Base-by-base conservation (phyloP, 2,113 vertebrate genomes). In the Connochaetes taurinus region DNA sequence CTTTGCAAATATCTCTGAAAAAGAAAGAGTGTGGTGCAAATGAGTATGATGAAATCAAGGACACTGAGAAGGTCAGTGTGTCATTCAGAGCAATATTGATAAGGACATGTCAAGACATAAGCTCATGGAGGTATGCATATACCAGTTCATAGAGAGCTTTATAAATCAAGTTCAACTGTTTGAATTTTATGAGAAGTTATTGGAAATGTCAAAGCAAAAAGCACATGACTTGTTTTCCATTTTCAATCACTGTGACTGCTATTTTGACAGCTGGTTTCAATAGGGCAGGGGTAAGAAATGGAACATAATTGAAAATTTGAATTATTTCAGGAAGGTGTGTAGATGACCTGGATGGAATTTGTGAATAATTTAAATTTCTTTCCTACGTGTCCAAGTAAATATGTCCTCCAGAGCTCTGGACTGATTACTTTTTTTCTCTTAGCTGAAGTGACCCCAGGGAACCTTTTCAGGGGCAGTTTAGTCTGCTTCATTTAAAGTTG, bases 181-280 rank as follows among this genome's bases (percentile, higher is more conserved):
- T 62, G 13, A 45, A 83, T 74, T 94, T 88, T 57, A 45, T 27
- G 47, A 88, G n/a, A 93, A 57, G 4, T 91, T 15, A 88, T 3
- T 81, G 36, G 21, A 96, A 97, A 93, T 21, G 9, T 87, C 84
- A 93, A 81, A 93, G 36, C 5, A 81, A 15, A 96, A 84, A 16
- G 23, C 53, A 78, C 60, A 57, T 92, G 71, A 60, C 78, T 27
- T 71, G 47, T 94, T 98, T 97, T 94, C 45, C 14, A 45, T 91
- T 92, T 94, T 90, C 60, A 90, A 62, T 94, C 8, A 45, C 17
- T 47, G 21, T 19, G 25, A 50, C 19, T 71, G 3, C 2, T 78
- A 29, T 86, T 83, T 84, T 47, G 25, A 50, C 74, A 93, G 57
- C 21, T 60, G 36, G 55, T 83, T 94, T 50, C 82, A 84, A 62